Evolutionary conservation across 2,797 vertebrate species (phyloP), one percentile per base, ranked within the genome.

Genomic region (Spinus pinus): DNA sequence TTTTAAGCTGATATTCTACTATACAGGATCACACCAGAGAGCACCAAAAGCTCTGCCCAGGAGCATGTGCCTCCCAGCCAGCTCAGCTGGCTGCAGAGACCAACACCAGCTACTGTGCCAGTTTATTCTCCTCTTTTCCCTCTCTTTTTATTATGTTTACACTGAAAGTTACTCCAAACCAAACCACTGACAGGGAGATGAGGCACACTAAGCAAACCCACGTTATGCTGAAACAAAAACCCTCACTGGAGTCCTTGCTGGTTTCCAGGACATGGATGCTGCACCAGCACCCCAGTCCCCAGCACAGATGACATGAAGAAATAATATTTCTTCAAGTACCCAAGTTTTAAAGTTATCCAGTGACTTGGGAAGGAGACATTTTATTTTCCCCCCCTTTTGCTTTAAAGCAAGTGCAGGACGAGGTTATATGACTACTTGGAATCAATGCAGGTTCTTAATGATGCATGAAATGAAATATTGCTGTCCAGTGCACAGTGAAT

Each of bases 381-480:
- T 42, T 67, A 16, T 31, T 33, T 9, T 0, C 31, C 24, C 39
- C 28, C 12, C 25, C 5, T 15, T 81, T 85, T 60, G 14, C 79
- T 93, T 88, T 80, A 50, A 86, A 90, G 79, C 13, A 37, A 95
- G 69, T 27, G 51, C 58, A 93, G 33, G 69, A 81, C 9, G 77
- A 94, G 87, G 88, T 93, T 91, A 75, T 56, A 74, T 25, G 92
- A 88, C 81, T 90, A 71, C 30, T 25, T 94, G 93, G 94, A 95
- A 96, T 93, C 92, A 88, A 84, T 90, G 93, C 66, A 62, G 71
- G 60, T 86, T 95, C 73, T 91, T 94, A 96, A 96, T 95, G 92
- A 88, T 80, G 92, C 92, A 85, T 95, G 91, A 96, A 96, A 95
- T 96, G 92, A 96, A 96, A 93, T 92, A 94, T 62, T 93, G 93